A percentile compares a stretch with the other conserved stretches of the same genome.
Evolutionary conservation across 2,888 invertebrate species (phyloP).

Genomic region (Stenoptilia bipunctidactyla): DNA sequence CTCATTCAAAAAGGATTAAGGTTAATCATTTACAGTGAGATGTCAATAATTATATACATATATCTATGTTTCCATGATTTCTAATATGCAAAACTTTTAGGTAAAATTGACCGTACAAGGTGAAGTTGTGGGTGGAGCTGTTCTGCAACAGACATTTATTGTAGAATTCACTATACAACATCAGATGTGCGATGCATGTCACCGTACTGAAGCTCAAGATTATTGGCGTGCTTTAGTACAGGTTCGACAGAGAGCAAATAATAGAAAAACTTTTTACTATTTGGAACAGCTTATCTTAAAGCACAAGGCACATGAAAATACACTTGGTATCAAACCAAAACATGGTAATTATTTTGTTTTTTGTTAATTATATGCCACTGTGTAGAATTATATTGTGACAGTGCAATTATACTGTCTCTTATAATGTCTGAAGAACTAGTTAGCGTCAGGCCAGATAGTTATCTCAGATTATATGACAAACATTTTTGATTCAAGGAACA

Average conservation of each 20-base stretch:
- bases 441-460: too few relatives aligned
- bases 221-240: conserved; percentile 96
- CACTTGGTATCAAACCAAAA: conserved; percentile 88
- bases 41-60: too few relatives aligned
- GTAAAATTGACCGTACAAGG: conserved; percentile 94
- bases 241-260: conserved; percentile 88
- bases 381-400: too few relatives aligned
- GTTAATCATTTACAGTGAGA: conserved; percentile 24
- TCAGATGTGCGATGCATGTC: conserved; percentile 98
- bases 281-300: conserved; percentile 97
- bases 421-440: too few relatives aligned
- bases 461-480: too few relatives aligned
- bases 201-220: conserved; percentile 96
- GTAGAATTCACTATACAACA: conserved; percentile 92
- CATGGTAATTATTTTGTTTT: conserved; percentile 68
- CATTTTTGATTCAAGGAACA: too few relatives aligned
- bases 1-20: conserved; percentile 97
- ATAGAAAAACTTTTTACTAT: conserved; percentile 97
- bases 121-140: conserved; percentile 91
- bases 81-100: conserved; percentile 32
- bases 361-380: too few relatives aligned
- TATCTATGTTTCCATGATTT: background rate
- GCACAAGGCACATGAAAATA: conserved; percentile 91
- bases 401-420: too few relatives aligned
- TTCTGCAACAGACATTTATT: conserved; percentile 94